A percentile compares a stretch with the other conserved stretches of the same genome.
phyloP scores from a whole-genome alignment of 2,888 invertebrate species.

The Sphaeridia pumilis region DNA sequence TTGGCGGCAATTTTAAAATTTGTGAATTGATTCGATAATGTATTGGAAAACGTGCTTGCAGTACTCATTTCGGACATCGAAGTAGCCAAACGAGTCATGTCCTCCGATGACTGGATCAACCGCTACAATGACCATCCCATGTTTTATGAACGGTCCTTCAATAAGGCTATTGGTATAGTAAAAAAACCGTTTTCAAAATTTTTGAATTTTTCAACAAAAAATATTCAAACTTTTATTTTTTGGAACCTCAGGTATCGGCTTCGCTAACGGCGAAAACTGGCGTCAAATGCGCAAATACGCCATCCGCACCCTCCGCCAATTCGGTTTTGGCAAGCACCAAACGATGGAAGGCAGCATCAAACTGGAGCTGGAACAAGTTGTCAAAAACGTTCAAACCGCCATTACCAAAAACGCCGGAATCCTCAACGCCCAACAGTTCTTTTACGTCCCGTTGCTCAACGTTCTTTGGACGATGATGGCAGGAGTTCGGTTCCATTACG shows the following conservation, averaged over 20 bases:
- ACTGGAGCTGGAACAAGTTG: slow-evolving; percentile 11
- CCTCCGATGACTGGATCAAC: slow-evolving; percentile 14
- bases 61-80: slow-evolving; percentile 13
- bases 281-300: slow-evolving; percentile 15
- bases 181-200: too few species aligned
- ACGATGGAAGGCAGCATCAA: slow-evolving; percentile 18
- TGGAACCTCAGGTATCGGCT: slow-evolving; percentile 5
- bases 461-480: slow-evolving; percentile 20
- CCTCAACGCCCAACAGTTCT: slow-evolving; percentile 12
- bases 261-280: slow-evolving; percentile 15
- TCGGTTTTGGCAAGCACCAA: slow-evolving; percentile 18
- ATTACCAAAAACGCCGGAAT: background rate
- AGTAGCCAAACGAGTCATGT: slow-evolving; percentile 15
- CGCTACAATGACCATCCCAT: slow-evolving; percentile 12
- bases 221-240: background rate
- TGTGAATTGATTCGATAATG: too few species aligned
- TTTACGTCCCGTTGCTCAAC: slow-evolving; percentile 18
- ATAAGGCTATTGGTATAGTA: slow-evolving; percentile 14
- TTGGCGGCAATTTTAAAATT: background rate
- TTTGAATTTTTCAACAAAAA: background rate
- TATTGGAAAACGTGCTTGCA: background rate
- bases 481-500: slow-evolving; percentile 13
- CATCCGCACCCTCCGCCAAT: slow-evolving; percentile 12
- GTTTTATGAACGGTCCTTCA: slow-evolving; percentile 17
- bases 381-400: background rate